Percentiles rank a stretch among this genome's conserved stretches.
Evolutionary conservation across 2,113 vertebrate genomes (phyloP).

Genomic region (Microtus richardsoni): DNA sequence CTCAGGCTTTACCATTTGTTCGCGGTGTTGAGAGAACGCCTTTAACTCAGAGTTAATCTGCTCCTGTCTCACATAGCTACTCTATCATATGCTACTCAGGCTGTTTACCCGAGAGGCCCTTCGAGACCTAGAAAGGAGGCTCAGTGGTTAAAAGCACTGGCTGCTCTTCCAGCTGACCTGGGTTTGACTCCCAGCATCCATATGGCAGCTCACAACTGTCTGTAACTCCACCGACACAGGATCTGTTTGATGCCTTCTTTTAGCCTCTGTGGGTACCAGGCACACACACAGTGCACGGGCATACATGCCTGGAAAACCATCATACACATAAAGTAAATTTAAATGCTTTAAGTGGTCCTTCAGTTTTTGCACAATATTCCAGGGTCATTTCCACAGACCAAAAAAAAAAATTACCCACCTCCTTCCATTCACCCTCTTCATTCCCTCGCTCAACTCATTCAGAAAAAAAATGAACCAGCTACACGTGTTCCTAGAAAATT

Average conservation of each 20-base stretch:
- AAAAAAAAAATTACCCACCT: not conserved
- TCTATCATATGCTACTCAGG: rapidly evolving
- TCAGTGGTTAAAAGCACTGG: not conserved
- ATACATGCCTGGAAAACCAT: not conserved
- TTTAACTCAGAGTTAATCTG: not conserved
- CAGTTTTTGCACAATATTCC: not conserved
- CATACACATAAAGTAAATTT: not conserved
- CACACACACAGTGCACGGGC: not conserved
- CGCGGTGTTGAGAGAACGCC: not conserved
- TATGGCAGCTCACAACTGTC: not conserved
- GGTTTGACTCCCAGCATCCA: not conserved
- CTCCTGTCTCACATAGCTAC: not conserved
- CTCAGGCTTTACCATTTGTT: conserved; percentile 29
- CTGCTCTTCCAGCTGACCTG: not conserved
- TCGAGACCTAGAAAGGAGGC: not conserved
- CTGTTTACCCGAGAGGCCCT: not conserved
- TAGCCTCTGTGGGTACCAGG: not conserved
- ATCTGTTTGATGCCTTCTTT: not conserved
- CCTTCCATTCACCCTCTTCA: not conserved
- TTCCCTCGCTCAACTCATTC: not conserved
- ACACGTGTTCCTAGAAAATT: conserved; percentile 32
- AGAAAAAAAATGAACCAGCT: not conserved
- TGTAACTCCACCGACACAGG: not conserved
- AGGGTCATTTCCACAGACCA: not conserved
- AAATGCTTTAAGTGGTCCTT: not conserved